phyloP scores from a whole-genome alignment of 2,797 vertebrate species.

The Triplophysa yarkandensis region DNA sequence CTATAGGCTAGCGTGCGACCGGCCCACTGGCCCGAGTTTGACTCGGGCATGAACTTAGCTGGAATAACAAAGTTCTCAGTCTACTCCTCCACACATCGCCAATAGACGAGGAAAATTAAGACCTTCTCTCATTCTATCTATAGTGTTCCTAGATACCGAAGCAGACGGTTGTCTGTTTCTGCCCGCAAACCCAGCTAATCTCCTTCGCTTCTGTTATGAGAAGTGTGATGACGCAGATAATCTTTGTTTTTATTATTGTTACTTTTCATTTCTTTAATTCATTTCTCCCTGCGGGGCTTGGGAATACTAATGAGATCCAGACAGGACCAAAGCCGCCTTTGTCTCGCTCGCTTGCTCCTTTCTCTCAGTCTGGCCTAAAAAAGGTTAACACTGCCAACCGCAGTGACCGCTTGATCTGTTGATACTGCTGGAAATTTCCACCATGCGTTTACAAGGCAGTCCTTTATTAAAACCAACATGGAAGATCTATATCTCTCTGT shows the following conservation, averaged over 20 bases:
- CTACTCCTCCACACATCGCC: constrained; percentile 30
- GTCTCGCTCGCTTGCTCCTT: constrained; percentile 26
- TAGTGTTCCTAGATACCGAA: constrained; percentile 57
- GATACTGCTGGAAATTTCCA: not conserved
- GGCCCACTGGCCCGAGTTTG: constrained; percentile 75
- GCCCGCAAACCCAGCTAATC: constrained; percentile 57
- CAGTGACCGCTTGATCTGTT: constrained; percentile 64
- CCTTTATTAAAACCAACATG: not conserved
- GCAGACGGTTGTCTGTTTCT: constrained; percentile 62
- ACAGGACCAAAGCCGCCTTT: constrained; percentile 52
- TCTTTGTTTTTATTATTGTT: constrained; percentile 67
- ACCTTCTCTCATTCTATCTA: constrained; percentile 51
- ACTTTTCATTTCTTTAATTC: constrained; percentile 71
- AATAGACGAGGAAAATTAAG: constrained; percentile 52
- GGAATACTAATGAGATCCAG: constrained; percentile 70
- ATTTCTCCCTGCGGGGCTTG: constrained; percentile 68
- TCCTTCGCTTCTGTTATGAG: constrained; percentile 69
- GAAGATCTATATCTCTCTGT: not conserved
- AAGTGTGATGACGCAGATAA: constrained; percentile 73
- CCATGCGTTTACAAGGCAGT: not conserved
- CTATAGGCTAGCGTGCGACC: constrained; percentile 72
- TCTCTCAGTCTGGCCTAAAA: constrained; percentile 36
- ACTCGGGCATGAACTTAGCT: constrained; percentile 72
- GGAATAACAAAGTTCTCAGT: constrained; percentile 71
- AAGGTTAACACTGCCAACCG: constrained; percentile 91